Evolutionary conservation across 37 sponge, comb jelly and placozoan species (phyloP), one percentile per base, ranked within the genome.

Genomic region (Diacarnus erythraeanus): DNA sequence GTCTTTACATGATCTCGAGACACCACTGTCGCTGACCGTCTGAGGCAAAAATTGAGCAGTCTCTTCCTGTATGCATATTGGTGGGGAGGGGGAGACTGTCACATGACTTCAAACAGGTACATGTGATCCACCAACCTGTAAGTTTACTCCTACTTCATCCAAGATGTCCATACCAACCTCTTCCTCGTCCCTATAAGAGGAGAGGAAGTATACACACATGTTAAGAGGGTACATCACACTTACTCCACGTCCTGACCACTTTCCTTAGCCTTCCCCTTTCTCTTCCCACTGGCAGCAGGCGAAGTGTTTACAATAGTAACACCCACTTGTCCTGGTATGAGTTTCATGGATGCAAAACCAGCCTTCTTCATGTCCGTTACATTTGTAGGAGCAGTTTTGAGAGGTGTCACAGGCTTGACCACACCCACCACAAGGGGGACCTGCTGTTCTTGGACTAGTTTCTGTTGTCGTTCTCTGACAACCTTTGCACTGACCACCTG

Each of bases 1-100:
- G 41, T 91, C 91, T 36, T 71, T 71, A 23, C 73, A 78, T 15
- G 57, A 63, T 26, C 78, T 80, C 21, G 40, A 35, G 20, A 57
- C 61, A 18, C 81, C 36, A 3, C 70, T 39, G 69, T 87, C 88
- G 15, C 58, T 72, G 27, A 76, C 81, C 5, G 73, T 44, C 30
- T 77, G 73, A 20, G 91, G 91, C 44, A 91, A 69, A 23, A 91
- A 86, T 58, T 91, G 91, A 33, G 84, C 89, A 4, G 75, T 76
- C 64, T 91, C 91, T 35, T 91, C 91, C 91, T 91, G 37, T 29
- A 76, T n/a, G n/a, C n/a, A n/a, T n/a, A n/a, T n/a, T n/a, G n/a
- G n/a, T n/a, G n/a, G n/a, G 61, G 15, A 18, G 0, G 23, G 15
- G 56, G 29, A 22, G 35, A 33, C 2, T 10, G 43, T 64, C 42